These are phyloP conservation scores for Ornithoptera priamus DNA, from an alignment of 2,888 invertebrate species.

Conservation along the genomic window DNA sequence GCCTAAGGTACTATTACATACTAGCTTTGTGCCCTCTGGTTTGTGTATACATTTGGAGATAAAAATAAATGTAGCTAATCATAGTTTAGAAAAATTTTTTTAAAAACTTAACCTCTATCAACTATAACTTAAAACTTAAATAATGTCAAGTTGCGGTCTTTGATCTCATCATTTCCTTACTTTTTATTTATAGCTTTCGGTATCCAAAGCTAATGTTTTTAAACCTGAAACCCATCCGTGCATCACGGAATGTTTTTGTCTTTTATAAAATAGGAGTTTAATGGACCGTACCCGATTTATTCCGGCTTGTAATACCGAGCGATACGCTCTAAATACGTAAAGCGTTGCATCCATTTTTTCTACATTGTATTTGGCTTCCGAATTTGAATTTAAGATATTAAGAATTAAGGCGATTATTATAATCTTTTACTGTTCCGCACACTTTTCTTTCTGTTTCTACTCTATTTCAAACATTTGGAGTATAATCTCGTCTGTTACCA, in stretches of 20 bases:
- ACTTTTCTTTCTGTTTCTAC: too few species aligned
- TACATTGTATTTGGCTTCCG: not conserved
- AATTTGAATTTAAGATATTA: not conserved
- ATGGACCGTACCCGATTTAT: constrained; percentile 59
- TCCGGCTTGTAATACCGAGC: constrained; percentile 45
- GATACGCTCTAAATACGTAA: constrained; percentile 62
- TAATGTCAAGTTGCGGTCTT: not conserved
- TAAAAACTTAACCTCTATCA: not conserved
- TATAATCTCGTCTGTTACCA: too few species aligned
- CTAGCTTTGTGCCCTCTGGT: not conserved
- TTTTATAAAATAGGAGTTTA: constrained; percentile 51
- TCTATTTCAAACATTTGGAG: too few species aligned
- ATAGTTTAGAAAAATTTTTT: not conserved
- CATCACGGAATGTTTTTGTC: constrained; percentile 46
- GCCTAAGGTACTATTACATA: not conserved
- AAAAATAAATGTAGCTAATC: not conserved
- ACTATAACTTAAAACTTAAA: not conserved
- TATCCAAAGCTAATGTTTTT: constrained; percentile 28
- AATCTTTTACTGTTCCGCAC: not conserved
- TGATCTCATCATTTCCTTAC: constrained; percentile 14
- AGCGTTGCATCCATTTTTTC: constrained; percentile 34
- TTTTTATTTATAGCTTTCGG: constrained; percentile 17
- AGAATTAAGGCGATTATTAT: not conserved
- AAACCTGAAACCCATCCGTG: constrained; percentile 35
- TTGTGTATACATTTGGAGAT: not conserved